A percentile compares a stretch with the other conserved stretches of the same genome.
These are phyloP conservation scores for Pollenia angustigena DNA, from an alignment of 2,888 invertebrate species.

Conservation along the genomic window DNA sequence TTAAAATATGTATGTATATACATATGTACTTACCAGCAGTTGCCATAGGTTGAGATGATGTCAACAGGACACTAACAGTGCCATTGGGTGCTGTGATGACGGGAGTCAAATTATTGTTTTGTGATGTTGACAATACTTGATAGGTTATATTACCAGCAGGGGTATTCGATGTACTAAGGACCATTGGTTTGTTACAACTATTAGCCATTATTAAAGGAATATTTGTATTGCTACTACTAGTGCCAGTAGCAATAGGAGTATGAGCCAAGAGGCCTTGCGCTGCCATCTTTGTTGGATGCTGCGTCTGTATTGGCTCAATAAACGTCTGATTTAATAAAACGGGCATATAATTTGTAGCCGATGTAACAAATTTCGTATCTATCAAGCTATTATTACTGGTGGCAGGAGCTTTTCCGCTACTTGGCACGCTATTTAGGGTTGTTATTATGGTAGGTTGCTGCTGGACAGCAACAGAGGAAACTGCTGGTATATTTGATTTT, in stretches of 20 bases:
- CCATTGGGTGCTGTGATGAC: slow-evolving; percentile 63
- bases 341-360: slow-evolving; percentile 59
- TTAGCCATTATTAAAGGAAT: slow-evolving; percentile 36
- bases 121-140: slow-evolving; percentile 63
- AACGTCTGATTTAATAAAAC: slow-evolving; percentile 69
- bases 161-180: slow-evolving; percentile 40
- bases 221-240: slow-evolving; percentile 6
- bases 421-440: slow-evolving; percentile 5
- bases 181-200: slow-evolving; percentile 39
- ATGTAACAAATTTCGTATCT: slow-evolving; percentile 60
- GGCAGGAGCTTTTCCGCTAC: background rate
- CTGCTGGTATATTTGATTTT: slow-evolving; percentile 42
- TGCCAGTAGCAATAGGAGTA: slow-evolving; percentile 35
- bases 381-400: slow-evolving; percentile 21
- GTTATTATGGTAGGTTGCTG: slow-evolving; percentile 26
- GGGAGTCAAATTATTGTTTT: slow-evolving; percentile 52
- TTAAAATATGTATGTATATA: background rate
- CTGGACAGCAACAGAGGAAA: slow-evolving; percentile 34
- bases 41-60: slow-evolving; percentile 49
- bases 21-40: slow-evolving; percentile 60
- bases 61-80: slow-evolving; percentile 66
- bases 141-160: slow-evolving; percentile 55
- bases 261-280: slow-evolving; percentile 3
- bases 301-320: slow-evolving; percentile 54
- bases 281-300: slow-evolving; percentile 33